Base-by-base conservation (phyloP, 2,797 vertebrate genomes). In the Limnodromus scolopaceus region DNA sequence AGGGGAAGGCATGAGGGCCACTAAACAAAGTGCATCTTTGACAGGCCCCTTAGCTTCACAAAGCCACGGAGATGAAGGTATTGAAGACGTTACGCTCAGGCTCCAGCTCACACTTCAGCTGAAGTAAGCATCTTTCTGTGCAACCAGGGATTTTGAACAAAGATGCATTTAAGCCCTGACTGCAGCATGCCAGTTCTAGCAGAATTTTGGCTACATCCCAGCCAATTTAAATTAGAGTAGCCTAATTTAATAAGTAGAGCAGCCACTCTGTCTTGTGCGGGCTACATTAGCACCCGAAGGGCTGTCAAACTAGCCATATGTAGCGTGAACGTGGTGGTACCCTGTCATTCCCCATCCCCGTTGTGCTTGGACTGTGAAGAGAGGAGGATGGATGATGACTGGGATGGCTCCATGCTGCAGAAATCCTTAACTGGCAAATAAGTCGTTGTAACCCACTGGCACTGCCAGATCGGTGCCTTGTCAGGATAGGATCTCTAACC, bases 221-320 rank as follows among this genome's bases (percentile, higher is more conserved):
- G 64, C 36, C 68, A 61, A 74, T 89, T 94, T 88, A 86, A 86
- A 78, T 92, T 86, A 70, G 45, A 94, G 74, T 82, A 89, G 75
- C 68, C 66, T 92, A 89, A 96, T 92, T 79, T 91, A 93, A 91
- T 94, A 93, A 93, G 60, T 91, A 39, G 75, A 92, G 55, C 71
- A 85, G 64, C 84, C 63, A 60, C 81, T 75, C 41, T 85, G 1
- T 78, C 61, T 85, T 85, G 34, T 83, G 38, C 1, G 0, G 78
- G 68, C 76, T 87, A 46, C 68, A 24, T 70, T 55, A 89, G 68
- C 82, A 75, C 68, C 69, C 45, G 66, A 24, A 92, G 49, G 84
- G 43, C 71, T 87, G 57, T 96, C 75, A 81, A 54, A 57, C 57
- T 49, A 85, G 46, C 85, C 66, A 22, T 94, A 65, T 51, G 72